phyloP scores from a whole-genome alignment of 2,113 vertebrate genomes.

The Pionites leucogaster region DNA sequence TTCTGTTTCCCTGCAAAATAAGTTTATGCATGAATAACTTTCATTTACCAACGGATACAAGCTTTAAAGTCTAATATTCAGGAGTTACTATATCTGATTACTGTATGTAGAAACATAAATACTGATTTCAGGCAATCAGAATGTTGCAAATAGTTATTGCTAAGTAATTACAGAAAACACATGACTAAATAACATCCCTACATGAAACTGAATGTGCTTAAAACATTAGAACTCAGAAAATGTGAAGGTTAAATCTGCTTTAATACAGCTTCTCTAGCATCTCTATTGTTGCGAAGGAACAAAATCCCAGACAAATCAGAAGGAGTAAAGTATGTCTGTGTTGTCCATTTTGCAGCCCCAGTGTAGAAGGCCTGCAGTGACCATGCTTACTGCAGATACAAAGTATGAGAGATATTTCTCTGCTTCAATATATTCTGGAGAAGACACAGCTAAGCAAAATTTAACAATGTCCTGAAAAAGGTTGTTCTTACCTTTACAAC shows the following conservation, averaged over 20 bases:
- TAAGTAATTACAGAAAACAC: not conserved
- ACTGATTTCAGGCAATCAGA: not conserved
- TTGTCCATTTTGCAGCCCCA: not conserved
- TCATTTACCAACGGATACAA: not conserved
- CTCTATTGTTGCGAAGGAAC: not conserved
- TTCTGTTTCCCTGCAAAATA: not conserved
- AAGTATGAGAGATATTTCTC: not conserved
- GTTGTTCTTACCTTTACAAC: not conserved
- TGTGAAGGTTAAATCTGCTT: not conserved
- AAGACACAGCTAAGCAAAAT: not conserved
- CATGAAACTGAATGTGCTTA: not conserved
- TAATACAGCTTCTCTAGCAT: not conserved
- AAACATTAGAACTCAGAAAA: not conserved
- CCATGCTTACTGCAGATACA: rapidly evolving
- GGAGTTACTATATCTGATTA: not conserved
- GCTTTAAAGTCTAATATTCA: not conserved
- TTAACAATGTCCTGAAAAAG: not conserved
- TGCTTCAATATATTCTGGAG: not conserved
- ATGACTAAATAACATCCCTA: not conserved
- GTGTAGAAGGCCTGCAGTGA: not conserved
- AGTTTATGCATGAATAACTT: not conserved
- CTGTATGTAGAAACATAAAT: not conserved
- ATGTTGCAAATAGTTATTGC: not conserved
- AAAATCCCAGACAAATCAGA: not conserved
- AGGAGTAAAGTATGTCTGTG: not conserved